Evolutionary conservation across 2,113 vertebrate genomes (phyloP).

Genomic region (Oncorhynchus kisutch): DNA sequence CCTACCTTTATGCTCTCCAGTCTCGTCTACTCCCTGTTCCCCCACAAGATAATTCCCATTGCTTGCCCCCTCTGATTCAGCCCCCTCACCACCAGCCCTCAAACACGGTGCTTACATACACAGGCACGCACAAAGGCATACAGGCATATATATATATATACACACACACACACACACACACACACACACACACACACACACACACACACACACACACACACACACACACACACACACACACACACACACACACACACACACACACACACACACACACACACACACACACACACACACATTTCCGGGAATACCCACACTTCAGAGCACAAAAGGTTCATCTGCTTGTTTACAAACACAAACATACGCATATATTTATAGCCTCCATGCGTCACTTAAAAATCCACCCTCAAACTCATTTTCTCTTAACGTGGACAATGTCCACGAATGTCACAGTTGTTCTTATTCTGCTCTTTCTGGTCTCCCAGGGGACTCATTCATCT

Average conservation of each 20-base stretch:
- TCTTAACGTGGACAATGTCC: neutral
- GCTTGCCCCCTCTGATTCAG: neutral
- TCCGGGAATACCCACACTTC: neutral
- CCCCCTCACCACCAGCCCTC: conserved; percentile 1
- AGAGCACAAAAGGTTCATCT: neutral
- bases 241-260: too few relatives aligned
- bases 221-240: too few relatives aligned
- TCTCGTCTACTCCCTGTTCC: conserved; percentile 21
- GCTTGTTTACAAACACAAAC: neutral
- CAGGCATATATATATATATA: neutral
- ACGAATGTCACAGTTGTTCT: neutral
- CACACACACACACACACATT: neutral
- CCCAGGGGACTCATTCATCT: neutral
- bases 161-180: neutral
- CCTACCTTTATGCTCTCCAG: neutral
- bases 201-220: neutral
- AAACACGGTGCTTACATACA: neutral
- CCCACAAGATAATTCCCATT: neutral
- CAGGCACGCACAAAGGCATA: neutral
- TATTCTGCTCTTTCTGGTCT: neutral
- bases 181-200: neutral
- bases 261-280: too few relatives aligned
- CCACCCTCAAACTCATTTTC: conserved; percentile 1
- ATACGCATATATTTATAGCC: neutral
- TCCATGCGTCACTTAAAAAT: neutral